phyloP scores from a whole-genome alignment of 2,888 invertebrate species.

The Eristalinus aeneus region DNA sequence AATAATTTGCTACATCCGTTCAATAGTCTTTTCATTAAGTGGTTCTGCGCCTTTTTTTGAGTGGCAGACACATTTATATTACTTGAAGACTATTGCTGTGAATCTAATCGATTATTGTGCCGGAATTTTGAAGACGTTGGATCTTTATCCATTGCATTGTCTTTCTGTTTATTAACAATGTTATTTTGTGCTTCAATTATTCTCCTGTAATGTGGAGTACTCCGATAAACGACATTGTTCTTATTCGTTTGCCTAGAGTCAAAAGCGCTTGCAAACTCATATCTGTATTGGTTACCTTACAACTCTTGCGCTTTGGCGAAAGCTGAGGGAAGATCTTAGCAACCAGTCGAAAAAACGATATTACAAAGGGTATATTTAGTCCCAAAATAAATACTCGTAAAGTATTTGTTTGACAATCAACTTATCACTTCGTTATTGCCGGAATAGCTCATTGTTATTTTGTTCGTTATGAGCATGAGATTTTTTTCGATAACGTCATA shows the following conservation, averaged over 20 bases:
- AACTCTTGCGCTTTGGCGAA: not conserved
- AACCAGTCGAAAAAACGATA: constrained; percentile 11
- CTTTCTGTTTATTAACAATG: too few species aligned
- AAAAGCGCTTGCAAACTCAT: not conserved
- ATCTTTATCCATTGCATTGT: too few species aligned
- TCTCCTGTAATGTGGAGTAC: not conserved
- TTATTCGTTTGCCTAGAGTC: not conserved
- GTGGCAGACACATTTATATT: too few species aligned
- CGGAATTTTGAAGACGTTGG: too few species aligned
- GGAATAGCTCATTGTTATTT: constrained; percentile 10
- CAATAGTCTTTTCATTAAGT: too few species aligned
- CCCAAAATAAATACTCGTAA: not conserved
- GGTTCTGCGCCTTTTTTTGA: too few species aligned
- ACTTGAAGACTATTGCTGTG: too few species aligned
- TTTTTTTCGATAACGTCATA: constrained; percentile 1
- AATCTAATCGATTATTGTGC: too few species aligned
- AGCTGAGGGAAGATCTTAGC: not conserved
- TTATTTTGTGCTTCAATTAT: too few species aligned
- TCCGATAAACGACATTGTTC: not conserved
- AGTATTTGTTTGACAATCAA: constrained; percentile 8
- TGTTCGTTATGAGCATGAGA: not conserved
- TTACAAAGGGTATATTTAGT: not conserved
- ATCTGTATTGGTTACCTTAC: not conserved
- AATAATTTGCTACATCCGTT: too few species aligned
- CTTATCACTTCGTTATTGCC: not conserved